Evolutionary conservation across 2,113 vertebrate species (phyloP).

Genomic region (Columba janthina): DNA sequence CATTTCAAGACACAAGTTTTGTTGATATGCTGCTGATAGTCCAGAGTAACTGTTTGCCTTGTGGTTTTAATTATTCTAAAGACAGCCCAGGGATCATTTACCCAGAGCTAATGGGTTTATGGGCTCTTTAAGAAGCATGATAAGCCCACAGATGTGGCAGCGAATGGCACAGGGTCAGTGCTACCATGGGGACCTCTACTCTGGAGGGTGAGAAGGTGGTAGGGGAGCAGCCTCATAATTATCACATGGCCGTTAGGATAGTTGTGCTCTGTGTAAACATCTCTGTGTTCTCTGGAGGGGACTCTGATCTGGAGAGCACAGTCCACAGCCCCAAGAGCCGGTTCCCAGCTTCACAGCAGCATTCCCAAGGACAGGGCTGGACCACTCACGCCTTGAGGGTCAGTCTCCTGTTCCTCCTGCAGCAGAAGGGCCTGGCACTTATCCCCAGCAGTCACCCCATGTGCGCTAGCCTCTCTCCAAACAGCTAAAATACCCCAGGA

Average conservation of each 20-base stretch:
- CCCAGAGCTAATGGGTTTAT: constrained; percentile 69
- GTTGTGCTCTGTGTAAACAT: constrained; percentile 21
- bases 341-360: background rate
- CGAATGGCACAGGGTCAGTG: constrained; percentile 48
- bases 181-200: constrained; percentile 52
- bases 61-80: constrained; percentile 83
- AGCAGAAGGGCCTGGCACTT: background rate
- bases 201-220: background rate
- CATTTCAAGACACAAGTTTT: constrained; percentile 78
- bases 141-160: constrained; percentile 74
- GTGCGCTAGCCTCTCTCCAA: background rate
- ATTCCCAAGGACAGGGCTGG: rapidly evolving
- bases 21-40: constrained; percentile 80
- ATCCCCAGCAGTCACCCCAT: background rate
- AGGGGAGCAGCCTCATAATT: constrained; percentile 31
- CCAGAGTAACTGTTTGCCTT: constrained; percentile 73
- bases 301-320: background rate
- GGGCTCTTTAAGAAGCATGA: constrained; percentile 60
- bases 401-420: background rate
- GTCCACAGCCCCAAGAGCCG: background rate
- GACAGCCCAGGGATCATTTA: constrained; percentile 80
- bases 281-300: background rate
- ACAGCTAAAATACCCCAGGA: background rate
- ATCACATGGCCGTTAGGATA: constrained; percentile 30
- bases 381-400: background rate